These are phyloP conservation scores for Drosophila cyrtoloma DNA, from an alignment of 2,888 invertebrate species.

Conservation along the genomic window DNA sequence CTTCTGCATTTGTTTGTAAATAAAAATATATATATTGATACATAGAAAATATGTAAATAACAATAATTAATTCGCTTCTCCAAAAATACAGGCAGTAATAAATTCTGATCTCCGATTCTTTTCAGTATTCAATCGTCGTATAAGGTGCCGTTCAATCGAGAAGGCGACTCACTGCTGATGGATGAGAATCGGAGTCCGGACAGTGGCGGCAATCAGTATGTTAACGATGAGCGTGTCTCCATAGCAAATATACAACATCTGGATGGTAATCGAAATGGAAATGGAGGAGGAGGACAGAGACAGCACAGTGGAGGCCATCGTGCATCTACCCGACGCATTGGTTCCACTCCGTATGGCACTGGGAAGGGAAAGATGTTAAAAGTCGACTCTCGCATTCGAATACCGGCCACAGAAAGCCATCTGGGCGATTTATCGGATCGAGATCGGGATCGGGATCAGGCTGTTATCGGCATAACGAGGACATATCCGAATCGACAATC, in stretches of 20 bases:
- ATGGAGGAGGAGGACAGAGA: conserved; percentile 1
- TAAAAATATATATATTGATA: neutral
- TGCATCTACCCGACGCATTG: conserved; percentile 51
- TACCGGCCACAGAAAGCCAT: conserved; percentile 35
- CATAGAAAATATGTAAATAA: neutral
- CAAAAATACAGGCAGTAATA: neutral
- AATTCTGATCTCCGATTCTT: neutral
- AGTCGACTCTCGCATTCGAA: conserved; percentile 20
- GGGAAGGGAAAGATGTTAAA: conserved; percentile 30
- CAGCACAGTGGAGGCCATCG: conserved; percentile 8
- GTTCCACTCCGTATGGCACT: conserved; percentile 16
- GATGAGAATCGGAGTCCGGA: conserved; percentile 82
- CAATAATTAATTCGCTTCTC: neutral
- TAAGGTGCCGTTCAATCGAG: conserved; percentile 39
- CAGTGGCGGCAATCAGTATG: conserved; percentile 53
- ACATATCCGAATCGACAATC: conserved; percentile 77
- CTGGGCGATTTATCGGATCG: conserved; percentile 30
- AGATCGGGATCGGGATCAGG: conserved; percentile 42
- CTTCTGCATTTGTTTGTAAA: neutral
- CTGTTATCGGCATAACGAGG: conserved; percentile 60
- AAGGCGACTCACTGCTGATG: conserved; percentile 65
- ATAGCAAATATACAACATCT: conserved; percentile 53
- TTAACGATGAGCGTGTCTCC: conserved; percentile 53
- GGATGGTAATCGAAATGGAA: conserved; percentile 28
- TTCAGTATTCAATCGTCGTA: conserved; percentile 55